Conservation (phyloP, 1,140 invertebrate genomes). For the Micrasema minimum region DNA sequence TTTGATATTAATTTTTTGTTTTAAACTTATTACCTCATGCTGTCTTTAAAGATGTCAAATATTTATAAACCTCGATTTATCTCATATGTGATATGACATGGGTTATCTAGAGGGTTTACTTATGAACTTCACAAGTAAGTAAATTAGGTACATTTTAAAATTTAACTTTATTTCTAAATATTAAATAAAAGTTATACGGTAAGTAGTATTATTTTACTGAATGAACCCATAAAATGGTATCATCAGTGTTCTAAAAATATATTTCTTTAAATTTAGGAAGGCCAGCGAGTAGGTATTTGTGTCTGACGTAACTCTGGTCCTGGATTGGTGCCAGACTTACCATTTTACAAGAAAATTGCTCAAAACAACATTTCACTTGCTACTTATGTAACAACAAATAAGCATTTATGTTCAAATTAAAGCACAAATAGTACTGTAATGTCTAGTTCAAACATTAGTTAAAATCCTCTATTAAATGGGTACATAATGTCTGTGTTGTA, state of each 20-base stretch:
- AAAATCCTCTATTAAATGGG: too few relatives aligned
- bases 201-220: conserved; percentile 2
- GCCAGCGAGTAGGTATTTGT: conserved; percentile 22
- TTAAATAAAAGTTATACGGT: not conserved
- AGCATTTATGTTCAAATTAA: too few relatives aligned
- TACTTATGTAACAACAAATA: conserved; percentile 13
- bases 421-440: too few relatives aligned
- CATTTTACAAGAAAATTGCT: conserved; percentile 10
- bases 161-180: not conserved
- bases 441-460: too few relatives aligned
- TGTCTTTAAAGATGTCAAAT: too few relatives aligned
- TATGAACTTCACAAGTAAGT: not conserved
- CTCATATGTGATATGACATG: too few relatives aligned
- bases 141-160: conserved; percentile 2
- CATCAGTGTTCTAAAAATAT: conserved; percentile 14
- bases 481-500: too few relatives aligned
- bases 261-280: conserved; percentile 22
- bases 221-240: conserved; percentile 12
- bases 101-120: conserved; percentile 4
- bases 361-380: conserved; percentile 15
- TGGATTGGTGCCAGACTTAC: conserved; percentile 17
- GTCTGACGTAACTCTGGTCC: conserved; percentile 13
- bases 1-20: too few relatives aligned
- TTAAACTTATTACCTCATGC: too few relatives aligned
- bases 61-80: too few relatives aligned